These are phyloP conservation scores for Andinoacara biseriatus DNA, from an alignment of 2,113 vertebrate genomes.

Conservation along the genomic window DNA sequence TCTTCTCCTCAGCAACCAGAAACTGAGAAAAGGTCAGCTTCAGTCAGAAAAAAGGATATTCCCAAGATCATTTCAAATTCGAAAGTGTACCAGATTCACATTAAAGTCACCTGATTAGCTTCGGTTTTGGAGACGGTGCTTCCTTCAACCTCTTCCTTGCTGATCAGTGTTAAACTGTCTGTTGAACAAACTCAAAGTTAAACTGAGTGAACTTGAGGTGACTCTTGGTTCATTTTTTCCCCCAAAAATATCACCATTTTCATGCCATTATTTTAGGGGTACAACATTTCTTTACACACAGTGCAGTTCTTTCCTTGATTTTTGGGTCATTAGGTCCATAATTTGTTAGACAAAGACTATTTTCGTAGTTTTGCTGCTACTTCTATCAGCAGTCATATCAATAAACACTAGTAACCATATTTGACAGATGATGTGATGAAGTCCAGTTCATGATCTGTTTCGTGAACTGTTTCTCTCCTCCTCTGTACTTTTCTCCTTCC, in stretches of 20 bases:
- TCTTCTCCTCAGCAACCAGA: constrained; percentile 80
- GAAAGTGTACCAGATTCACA: background rate
- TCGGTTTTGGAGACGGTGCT: constrained; percentile 86
- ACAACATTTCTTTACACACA: background rate
- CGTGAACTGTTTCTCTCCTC: background rate
- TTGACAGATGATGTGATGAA: background rate
- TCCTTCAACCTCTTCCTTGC: constrained; percentile 86
- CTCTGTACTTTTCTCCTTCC: background rate
- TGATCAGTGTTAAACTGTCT: constrained; percentile 92
- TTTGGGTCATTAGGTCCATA: background rate
- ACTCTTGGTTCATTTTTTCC: background rate
- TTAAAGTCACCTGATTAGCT: constrained; percentile 85
- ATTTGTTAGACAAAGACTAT: background rate
- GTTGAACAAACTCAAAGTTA: constrained; percentile 53
- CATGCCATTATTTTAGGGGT: background rate
- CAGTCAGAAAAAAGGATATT: background rate
- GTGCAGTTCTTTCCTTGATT: background rate
- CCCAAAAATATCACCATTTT: background rate
- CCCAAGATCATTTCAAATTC: background rate
- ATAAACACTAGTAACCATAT: background rate
- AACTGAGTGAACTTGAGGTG: background rate
- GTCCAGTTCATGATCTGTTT: too few species aligned
- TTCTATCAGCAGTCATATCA: background rate
- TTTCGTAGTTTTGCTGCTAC: background rate
- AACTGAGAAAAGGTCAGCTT: constrained; percentile 80